Base-by-base conservation (phyloP, 2,888 invertebrate species). In the Serripes groenlandicus region DNA sequence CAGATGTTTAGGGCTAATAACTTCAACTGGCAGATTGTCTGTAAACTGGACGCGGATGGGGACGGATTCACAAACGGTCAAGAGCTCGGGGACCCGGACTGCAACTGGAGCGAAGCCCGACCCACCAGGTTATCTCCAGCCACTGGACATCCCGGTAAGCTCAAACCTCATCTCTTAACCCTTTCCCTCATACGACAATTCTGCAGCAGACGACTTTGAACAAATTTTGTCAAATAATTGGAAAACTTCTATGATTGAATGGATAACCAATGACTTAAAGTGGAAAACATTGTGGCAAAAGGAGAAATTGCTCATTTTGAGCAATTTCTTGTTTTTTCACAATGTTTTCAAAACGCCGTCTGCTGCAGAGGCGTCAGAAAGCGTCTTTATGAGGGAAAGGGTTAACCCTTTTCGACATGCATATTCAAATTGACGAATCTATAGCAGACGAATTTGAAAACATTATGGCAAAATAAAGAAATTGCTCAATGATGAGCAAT, bases 101-200 rank as follows among this genome's bases (percentile, higher is more conserved):
- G 66, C 26, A 0, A 3, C 3, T 66, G 37, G 37, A 23, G 23
- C 7, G 7, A 7, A 7, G 26, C 35, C 1, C 18, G 26, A 11
- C 23, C 23, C 3, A 18, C 1, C 3, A 5, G 4, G 11, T 15
- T 37, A 9, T 4, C 9, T 1, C 21, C n/a, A n/a, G 4, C 66
- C 3, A 66, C 7, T 1, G 66, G 66, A 42, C 66, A 66, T 28
- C 66, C 66, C 1, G 66, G 66, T 66, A 26, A 23, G 37, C n/a
- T n/a, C n/a, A n/a, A n/a, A n/a, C n/a, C n/a, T n/a, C n/a, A n/a
- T n/a, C n/a, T n/a, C n/a, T n/a, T n/a, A n/a, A n/a, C n/a, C n/a
- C n/a, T n/a, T n/a, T n/a, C n/a, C n/a, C n/a, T n/a, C n/a, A n/a
- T n/a, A n/a, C n/a, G n/a, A n/a, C n/a, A n/a, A n/a, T n/a, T n/a